Conservation (phyloP, 2,113 vertebrate genomes). For the Sminthopsis crassicaudata region DNA sequence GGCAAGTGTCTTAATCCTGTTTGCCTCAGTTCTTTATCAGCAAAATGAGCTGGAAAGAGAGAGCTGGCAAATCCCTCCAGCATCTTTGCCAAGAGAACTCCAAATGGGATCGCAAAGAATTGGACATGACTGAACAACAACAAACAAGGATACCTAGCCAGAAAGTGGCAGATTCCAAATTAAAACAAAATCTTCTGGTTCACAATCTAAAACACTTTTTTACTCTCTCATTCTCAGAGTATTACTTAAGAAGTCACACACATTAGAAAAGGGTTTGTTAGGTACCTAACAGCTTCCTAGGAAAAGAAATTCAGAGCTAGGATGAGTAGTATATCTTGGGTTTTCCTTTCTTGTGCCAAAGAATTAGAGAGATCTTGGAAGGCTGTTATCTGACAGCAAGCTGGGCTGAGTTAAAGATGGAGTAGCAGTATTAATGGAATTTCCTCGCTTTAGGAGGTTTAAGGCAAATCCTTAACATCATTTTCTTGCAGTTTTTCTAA, state of each 20-base stretch:
- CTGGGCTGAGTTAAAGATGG: conserved; percentile 74
- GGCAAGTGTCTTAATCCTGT: background rate
- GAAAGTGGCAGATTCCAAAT: background rate
- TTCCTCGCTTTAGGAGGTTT: conserved; percentile 77
- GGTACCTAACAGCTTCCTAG: conserved; percentile 36
- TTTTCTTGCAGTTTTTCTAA: conserved; percentile 79
- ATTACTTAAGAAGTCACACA: conserved; percentile 51
- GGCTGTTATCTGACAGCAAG: conserved; percentile 69
- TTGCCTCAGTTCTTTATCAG: background rate
- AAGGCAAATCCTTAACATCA: conserved; percentile 81
- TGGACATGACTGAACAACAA: background rate
- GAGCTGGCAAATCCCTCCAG: background rate
- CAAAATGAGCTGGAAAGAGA: background rate
- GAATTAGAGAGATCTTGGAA: conserved; percentile 68
- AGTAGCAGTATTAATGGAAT: conserved; percentile 71
- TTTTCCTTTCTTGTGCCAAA: conserved; percentile 73
- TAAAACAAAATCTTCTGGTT: background rate
- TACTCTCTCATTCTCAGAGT: background rate
- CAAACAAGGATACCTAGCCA: background rate
- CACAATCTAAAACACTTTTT: background rate
- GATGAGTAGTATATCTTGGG: conserved; percentile 60
- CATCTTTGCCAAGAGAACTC: background rate
- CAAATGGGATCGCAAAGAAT: background rate
- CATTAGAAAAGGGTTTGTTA: conserved; percentile 32
- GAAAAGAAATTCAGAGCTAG: conserved; percentile 18